phyloP scores from a whole-genome alignment of 2,113 vertebrate species.

The Stegastes partitus region DNA sequence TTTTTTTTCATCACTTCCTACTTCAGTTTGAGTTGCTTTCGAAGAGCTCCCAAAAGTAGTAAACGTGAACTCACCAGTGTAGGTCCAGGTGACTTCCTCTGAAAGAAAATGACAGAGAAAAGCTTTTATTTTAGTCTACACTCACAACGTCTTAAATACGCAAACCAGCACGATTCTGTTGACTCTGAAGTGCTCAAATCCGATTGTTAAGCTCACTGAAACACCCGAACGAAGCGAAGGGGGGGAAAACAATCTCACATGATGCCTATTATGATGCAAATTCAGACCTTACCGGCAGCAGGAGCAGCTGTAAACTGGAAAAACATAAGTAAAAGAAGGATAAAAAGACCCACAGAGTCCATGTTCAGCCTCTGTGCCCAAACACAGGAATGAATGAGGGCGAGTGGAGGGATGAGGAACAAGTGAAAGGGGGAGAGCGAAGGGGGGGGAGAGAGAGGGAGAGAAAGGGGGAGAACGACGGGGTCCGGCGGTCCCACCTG shows the following conservation, averaged over 20 bases:
- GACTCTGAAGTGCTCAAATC: constrained; percentile 6
- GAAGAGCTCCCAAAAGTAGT: not conserved
- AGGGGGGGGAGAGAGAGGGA: constrained; percentile 11
- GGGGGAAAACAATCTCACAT: constrained; percentile 40
- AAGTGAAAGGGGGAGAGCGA: constrained; percentile 33
- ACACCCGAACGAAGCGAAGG: constrained; percentile 25
- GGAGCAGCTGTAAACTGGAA: constrained; percentile 56
- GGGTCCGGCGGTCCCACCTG: constrained; percentile 67
- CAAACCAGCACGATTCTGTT: not conserved
- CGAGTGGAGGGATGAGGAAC: constrained; percentile 61
- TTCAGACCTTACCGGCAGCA: constrained; percentile 72
- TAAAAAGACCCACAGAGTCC: constrained; percentile 73
- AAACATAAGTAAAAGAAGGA: constrained; percentile 59
- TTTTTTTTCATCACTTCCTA: not conserved
- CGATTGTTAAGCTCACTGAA: constrained; percentile 3
- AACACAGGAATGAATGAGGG: constrained; percentile 69
- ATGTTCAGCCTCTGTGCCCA: constrained; percentile 73
- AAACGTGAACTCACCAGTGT: constrained; percentile 74
- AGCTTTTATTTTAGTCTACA: constrained; percentile 20
- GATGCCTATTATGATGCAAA: constrained; percentile 43
- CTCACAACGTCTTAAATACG: not conserved
- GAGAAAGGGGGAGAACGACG: not conserved
- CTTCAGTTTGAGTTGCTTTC: not conserved
- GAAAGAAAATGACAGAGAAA: constrained; percentile 42
- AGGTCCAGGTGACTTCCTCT: constrained; percentile 80